These are phyloP conservation scores for Leistus spinibarbis DNA, from an alignment of 2,888 invertebrate species.

Conservation along the genomic window DNA sequence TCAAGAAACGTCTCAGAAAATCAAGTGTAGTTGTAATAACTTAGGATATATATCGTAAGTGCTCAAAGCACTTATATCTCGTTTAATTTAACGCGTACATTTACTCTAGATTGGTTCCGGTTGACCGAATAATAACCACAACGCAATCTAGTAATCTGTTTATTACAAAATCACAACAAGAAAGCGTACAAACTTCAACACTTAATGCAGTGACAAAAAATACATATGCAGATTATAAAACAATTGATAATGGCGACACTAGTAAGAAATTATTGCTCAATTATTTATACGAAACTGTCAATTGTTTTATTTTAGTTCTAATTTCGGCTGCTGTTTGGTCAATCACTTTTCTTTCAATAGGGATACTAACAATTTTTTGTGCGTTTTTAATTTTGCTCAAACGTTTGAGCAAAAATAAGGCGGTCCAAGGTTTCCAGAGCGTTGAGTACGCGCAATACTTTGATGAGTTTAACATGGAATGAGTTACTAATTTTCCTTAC, in stretches of 20 bases:
- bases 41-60: slow-evolving; percentile 35
- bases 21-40: slow-evolving; percentile 22
- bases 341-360: slow-evolving; percentile 21
- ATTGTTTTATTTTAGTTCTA: slow-evolving; percentile 3
- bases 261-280: slow-evolving; percentile 7
- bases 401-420: slow-evolving; percentile 19
- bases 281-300: background rate
- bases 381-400: slow-evolving; percentile 22
- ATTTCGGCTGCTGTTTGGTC: slow-evolving; percentile 32
- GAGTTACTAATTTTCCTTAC: no score
- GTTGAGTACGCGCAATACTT: slow-evolving; percentile 28
- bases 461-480: slow-evolving; percentile 26
- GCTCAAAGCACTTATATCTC: background rate
- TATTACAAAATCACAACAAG: background rate
- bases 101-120: slow-evolving; percentile 27
- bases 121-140: slow-evolving; percentile 23
- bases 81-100: background rate
- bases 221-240: background rate
- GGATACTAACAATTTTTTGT: slow-evolving; percentile 15
- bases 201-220: background rate
- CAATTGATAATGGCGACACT: background rate
- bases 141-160: background rate
- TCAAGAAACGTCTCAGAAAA: slow-evolving; percentile 9
- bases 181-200: background rate
- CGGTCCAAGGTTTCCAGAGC: slow-evolving; percentile 27